Evolutionary conservation across 2,888 invertebrate species (phyloP).

Genomic region (Eupithecia abbreviata): DNA sequence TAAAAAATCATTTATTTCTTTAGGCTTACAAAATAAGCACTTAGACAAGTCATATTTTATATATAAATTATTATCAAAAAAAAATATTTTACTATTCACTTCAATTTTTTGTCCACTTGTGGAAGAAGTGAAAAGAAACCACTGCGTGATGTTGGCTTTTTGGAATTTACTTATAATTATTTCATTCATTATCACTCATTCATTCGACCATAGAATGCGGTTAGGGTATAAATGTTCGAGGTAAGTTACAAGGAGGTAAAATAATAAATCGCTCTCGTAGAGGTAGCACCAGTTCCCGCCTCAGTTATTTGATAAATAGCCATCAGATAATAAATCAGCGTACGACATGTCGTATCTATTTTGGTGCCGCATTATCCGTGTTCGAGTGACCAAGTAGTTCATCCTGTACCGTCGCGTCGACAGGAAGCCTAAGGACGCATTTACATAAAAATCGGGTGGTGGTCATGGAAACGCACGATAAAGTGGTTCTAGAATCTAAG

Average conservation of each 20-base stretch:
- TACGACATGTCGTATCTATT: conserved; percentile 45
- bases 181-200: no score
- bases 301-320: conserved; percentile 72
- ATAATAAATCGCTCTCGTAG: neutral
- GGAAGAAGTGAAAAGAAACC: no score
- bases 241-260: neutral
- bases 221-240: neutral
- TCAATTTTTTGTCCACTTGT: no score
- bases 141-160: no score
- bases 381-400: conserved; percentile 61
- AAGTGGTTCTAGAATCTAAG: neutral
- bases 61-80: no score
- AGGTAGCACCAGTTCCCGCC: conserved; percentile 47
- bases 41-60: no score
- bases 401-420: conserved; percentile 49
- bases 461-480: neutral
- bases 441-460: neutral
- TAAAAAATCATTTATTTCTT: no score
- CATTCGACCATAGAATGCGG: no score
- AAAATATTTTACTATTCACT: no score
- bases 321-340: conserved; percentile 67
- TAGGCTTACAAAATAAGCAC: no score
- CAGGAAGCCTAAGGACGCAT: conserved; percentile 59
- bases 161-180: no score
- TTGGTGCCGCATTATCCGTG: conserved; percentile 52